A percentile compares a stretch with the other conserved stretches of the same genome.
phyloP scores from a whole-genome alignment of 2,797 vertebrate genomes.

The Acanthurus tractus region DNA sequence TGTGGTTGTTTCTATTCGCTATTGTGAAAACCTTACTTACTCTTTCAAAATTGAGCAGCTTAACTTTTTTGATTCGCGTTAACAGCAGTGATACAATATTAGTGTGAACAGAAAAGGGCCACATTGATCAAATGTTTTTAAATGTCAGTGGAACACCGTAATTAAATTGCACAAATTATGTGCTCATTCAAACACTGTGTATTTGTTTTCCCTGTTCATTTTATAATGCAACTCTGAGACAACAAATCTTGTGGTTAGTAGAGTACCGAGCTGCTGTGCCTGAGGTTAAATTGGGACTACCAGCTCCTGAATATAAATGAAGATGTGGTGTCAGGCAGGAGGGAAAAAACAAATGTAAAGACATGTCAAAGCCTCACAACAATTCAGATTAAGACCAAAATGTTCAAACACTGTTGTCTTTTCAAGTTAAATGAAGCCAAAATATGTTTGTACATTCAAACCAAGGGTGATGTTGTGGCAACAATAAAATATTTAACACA shows the following conservation, averaged over 20 bases:
- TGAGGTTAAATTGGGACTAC: neutral
- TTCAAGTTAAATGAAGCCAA: constrained; percentile 9
- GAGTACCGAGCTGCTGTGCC: neutral
- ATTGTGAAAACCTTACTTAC: neutral
- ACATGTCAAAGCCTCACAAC: constrained; percentile 2
- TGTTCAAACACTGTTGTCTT: constrained; percentile 5
- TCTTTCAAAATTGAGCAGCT: neutral
- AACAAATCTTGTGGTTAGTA: neutral
- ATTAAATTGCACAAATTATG: neutral
- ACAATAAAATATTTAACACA: neutral
- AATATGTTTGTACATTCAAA: neutral
- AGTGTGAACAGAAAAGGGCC: neutral
- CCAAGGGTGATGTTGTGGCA: neutral
- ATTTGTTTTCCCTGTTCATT: neutral
- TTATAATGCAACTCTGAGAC: neutral
- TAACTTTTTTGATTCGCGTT: neutral
- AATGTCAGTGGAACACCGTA: constrained; percentile 8
- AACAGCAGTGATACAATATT: no score
- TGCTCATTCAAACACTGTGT: neutral
- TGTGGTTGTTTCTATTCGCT: neutral
- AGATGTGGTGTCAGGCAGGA: constrained; percentile 12
- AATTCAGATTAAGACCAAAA: constrained; percentile 19
- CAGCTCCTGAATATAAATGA: constrained; percentile 58
- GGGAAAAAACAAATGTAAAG: constrained; percentile 5
- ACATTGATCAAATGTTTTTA: constrained; percentile 9